Evolutionary conservation across 2,888 invertebrate genomes (phyloP), one percentile per base, ranked within the genome.

Genomic region (Hyles lineata): DNA sequence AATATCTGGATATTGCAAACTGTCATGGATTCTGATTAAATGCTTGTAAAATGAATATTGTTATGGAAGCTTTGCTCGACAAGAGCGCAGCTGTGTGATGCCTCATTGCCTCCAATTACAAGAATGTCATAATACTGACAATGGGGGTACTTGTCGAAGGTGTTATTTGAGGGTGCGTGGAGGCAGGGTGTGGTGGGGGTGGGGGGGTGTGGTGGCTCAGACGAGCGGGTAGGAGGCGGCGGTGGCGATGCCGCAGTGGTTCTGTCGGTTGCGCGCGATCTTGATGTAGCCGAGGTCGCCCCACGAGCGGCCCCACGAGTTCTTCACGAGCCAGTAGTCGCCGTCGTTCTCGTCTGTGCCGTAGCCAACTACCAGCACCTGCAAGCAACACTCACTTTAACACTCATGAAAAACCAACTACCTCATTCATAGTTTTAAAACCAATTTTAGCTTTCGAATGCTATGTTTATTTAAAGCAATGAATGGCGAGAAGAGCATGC

Each of bases 261-360:
- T 98, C 52, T 97, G 83, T 82, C 95, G 95, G 92, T 98, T 98
- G 82, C 98, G 96, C 43, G 97, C 95, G 97, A 99, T 98, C 92
- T 97, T 97, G 84, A 98, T 97, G 95, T 97, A 99, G 60, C 98
- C 98, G 8, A 96, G 87, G 70, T 96, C 95, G 55, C 98, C 98
- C 98, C 98, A 99, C 19, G 92, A 87, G 77, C 93, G 90, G 19
- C 97, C 96, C 97, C 97, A 98, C 70, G 98, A 98, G 93, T 98
- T 98, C 94, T 98, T 98, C 74, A 98, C 97, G 35, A 98, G 92
- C 97, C 98, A 98, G 90, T 97, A 98, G 89, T 97, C 97, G 74
- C 95, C 89, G 73, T 97, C 98, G 15, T 80, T 77, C 79, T 96
- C 95, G 80, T 96, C 96, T 5, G 96, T 96, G 79, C 98, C 98